Evolutionary conservation across 2,888 invertebrate genomes (phyloP).

Genomic region (Cyclophora albipunctata): DNA sequence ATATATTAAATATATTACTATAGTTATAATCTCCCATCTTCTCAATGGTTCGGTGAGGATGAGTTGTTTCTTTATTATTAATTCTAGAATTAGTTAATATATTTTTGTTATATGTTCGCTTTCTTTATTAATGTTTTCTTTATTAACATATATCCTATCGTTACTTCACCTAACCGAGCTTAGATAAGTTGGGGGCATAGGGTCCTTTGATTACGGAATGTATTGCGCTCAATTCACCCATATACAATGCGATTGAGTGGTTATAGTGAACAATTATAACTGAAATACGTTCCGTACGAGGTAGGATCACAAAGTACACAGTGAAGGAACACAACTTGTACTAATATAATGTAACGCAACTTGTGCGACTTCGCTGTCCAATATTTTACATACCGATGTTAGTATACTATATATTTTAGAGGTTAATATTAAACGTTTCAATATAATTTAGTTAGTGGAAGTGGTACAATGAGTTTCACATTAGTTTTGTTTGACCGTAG

Average conservation of each 20-base stretch:
- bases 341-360: constrained; percentile 29
- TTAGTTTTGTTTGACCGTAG: constrained; percentile 53
- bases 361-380: constrained; percentile 48
- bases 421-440: constrained; percentile 55
- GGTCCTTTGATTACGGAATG: constrained; percentile 44
- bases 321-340: constrained; percentile 42
- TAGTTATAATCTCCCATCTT: constrained; percentile 38
- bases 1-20: constrained; percentile 55
- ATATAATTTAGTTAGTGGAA: constrained; percentile 30
- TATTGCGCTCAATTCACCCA: constrained; percentile 26
- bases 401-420: constrained; percentile 57
- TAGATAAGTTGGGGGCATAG: constrained; percentile 27
- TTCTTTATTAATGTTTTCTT: constrained; percentile 56
- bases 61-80: constrained; percentile 44
- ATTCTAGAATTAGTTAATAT: constrained; percentile 62
- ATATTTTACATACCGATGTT: constrained; percentile 74
- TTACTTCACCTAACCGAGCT: constrained; percentile 43
- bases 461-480: constrained; percentile 42
- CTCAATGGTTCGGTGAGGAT: constrained; percentile 40
- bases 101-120: constrained; percentile 65
- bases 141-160: constrained; percentile 40
- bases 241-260: constrained; percentile 14
- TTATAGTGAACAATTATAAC: constrained; percentile 6
- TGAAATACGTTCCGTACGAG: constrained; percentile 40
- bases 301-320: constrained; percentile 29